A percentile compares a stretch with the other conserved stretches of the same genome.
phyloP scores from a whole-genome alignment of 2,888 invertebrate species.

The Willowsia nigromaculata region DNA sequence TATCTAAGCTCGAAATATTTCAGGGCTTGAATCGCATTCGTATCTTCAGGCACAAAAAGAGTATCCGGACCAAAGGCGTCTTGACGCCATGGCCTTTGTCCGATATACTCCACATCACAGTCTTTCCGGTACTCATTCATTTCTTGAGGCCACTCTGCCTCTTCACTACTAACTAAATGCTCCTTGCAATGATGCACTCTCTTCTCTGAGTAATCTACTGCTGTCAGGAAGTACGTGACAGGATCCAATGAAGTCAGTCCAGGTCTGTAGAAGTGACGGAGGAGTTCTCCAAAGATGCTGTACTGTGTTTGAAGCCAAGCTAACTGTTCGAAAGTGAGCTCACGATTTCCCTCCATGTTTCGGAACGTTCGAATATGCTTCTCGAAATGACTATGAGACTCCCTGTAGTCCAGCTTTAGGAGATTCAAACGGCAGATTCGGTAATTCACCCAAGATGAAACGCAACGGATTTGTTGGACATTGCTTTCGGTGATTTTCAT shows the following conservation, averaged over 20 bases:
- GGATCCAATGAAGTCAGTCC: slow-evolving; percentile 73
- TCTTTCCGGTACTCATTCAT: slow-evolving; percentile 67
- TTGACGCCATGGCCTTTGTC: slow-evolving; percentile 76
- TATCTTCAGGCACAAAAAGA: slow-evolving; percentile 66
- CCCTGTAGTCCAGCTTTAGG: slow-evolving; percentile 91
- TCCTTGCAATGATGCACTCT: slow-evolving; percentile 52
- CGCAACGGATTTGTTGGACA: slow-evolving; percentile 93
- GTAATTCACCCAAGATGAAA: slow-evolving; percentile 97
- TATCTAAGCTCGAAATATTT: slow-evolving; percentile 69
- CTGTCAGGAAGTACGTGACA: slow-evolving; percentile 74
- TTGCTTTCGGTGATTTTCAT: slow-evolving; percentile 87
- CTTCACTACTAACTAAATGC: not conserved
- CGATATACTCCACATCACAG: slow-evolving; percentile 71
- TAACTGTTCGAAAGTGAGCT: slow-evolving; percentile 95
- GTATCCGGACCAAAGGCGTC: slow-evolving; percentile 73
- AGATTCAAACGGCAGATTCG: slow-evolving; percentile 96
- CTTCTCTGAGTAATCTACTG: slow-evolving; percentile 73
- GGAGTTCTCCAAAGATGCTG: slow-evolving; percentile 75
- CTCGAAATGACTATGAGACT: slow-evolving; percentile 96
- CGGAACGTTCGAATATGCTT: slow-evolving; percentile 95
- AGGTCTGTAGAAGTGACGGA: slow-evolving; percentile 71
- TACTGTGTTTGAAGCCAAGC: slow-evolving; percentile 97
- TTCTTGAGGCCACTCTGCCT: slow-evolving; percentile 69
- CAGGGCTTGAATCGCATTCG: slow-evolving; percentile 64
- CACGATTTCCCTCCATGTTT: slow-evolving; percentile 88